A percentile compares a stretch with the other conserved stretches of the same genome.
These are phyloP conservation scores for Dermatophagoides farinae DNA, from an alignment of 1,140 invertebrate genomes.

Conservation along the genomic window DNA sequence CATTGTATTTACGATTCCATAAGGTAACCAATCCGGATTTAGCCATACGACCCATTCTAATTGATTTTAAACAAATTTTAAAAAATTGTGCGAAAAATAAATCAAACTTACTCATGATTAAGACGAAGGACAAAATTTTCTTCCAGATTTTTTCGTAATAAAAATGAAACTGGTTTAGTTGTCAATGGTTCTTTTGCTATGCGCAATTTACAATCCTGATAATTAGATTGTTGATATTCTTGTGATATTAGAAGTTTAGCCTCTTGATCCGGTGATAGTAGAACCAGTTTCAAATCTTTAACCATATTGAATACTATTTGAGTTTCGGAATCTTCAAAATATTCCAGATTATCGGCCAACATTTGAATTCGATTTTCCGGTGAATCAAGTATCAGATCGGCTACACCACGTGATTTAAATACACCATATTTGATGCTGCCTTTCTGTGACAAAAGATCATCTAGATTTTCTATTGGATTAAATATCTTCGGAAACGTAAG, in stretches of 20 bases:
- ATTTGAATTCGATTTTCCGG: not conserved
- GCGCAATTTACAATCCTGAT: constrained; percentile 19
- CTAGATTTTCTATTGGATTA: constrained; percentile 45
- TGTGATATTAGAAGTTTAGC: constrained; percentile 17
- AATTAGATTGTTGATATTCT: constrained; percentile 9
- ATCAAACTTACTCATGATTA: constrained; percentile 32
- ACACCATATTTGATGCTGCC: constrained; percentile 45
- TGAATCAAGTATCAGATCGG: constrained; percentile 9
- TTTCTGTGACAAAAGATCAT: constrained; percentile 41
- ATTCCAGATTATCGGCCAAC: constrained; percentile 10
- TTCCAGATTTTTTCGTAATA: constrained; percentile 10
- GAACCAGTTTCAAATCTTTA: constrained; percentile 4
- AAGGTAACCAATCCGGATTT: constrained; percentile 61
- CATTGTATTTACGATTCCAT: constrained; percentile 54
- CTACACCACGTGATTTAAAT: not conserved
- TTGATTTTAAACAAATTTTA: not conserved
- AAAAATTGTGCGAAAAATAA: not conserved
- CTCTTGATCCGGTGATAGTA: constrained; percentile 12
- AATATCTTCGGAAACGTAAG: constrained; percentile 74
- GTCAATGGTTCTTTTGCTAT: constrained; percentile 49
- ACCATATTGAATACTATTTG: constrained; percentile 12
- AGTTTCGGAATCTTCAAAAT: constrained; percentile 8
- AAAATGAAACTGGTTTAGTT: constrained; percentile 32
- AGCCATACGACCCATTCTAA: constrained; percentile 49
- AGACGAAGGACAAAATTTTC: constrained; percentile 15